Evolutionary conservation across 53 echinoderm and acorn worm species (phyloP).

Genomic region (Echinometra lucunter): DNA sequence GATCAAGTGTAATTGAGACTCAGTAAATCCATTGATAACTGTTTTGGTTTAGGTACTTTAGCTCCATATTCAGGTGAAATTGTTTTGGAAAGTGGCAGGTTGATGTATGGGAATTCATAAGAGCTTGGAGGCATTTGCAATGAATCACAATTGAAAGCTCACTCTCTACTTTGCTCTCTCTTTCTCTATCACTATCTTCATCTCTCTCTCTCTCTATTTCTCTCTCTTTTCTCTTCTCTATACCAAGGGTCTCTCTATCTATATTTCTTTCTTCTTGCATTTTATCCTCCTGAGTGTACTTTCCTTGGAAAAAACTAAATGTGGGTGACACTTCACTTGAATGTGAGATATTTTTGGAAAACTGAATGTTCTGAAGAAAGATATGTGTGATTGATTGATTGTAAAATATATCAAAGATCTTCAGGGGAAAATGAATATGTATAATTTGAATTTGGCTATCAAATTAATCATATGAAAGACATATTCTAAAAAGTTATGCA

Average conservation of each 20-base stretch:
- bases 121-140: slow-evolving; percentile 22
- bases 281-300: background rate
- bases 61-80: slow-evolving; percentile 30
- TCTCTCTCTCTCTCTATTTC: no score
- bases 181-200: no score
- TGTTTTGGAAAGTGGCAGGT: slow-evolving; percentile 24
- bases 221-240: no score
- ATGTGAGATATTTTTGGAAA: background rate
- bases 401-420: background rate
- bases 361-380: background rate
- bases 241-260: no score
- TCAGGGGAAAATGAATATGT: background rate
- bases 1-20: background rate
- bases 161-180: no score
- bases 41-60: background rate
- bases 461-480: background rate
- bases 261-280: background rate
- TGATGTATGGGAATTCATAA: slow-evolving; percentile 26
- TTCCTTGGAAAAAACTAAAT: background rate
- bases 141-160: background rate
- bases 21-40: background rate
- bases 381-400: background rate
- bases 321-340: background rate
- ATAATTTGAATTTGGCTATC: background rate
- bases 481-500: background rate